phyloP scores from a whole-genome alignment of 1,140 invertebrate species.

The Sitophilus oryzae region DNA sequence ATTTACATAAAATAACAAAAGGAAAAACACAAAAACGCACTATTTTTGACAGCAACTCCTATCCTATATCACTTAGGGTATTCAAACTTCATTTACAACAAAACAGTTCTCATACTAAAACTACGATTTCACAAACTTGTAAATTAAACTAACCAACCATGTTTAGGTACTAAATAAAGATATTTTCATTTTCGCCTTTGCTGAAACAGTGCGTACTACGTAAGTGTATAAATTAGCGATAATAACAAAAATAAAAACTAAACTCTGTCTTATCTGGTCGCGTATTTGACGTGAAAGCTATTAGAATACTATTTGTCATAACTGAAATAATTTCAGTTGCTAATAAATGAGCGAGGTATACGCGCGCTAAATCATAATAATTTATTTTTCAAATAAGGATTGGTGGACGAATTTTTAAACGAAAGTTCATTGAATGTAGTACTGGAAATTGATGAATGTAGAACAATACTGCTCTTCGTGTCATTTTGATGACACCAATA shows the following conservation, averaged over 20 bases:
- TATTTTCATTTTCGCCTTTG: too few relatives aligned
- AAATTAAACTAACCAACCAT: too few relatives aligned
- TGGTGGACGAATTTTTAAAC: background rate
- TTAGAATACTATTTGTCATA: conserved; percentile 8
- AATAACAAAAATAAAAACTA: conserved; percentile 2
- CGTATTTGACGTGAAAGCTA: background rate
- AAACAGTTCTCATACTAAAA: too few relatives aligned
- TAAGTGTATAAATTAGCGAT: background rate
- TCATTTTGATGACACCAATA: too few relatives aligned
- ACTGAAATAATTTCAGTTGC: background rate
- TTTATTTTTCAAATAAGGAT: conserved; percentile 13
- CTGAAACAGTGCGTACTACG: too few relatives aligned
- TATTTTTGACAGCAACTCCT: too few relatives aligned
- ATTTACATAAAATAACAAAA: too few relatives aligned
- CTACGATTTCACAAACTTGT: too few relatives aligned
- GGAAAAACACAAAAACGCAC: too few relatives aligned
- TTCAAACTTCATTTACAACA: too few relatives aligned
- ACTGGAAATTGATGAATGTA: background rate
- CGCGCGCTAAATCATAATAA: conserved; percentile 19
- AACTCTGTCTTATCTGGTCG: conserved; percentile 6
- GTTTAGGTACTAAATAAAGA: too few relatives aligned
- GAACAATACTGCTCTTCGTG: background rate
- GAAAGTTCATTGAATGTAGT: background rate
- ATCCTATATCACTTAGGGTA: too few relatives aligned
- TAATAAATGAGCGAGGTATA: conserved; percentile 2